These are phyloP conservation scores for Andrena flavipes DNA, from an alignment of 2,888 invertebrate genomes.

Conservation along the genomic window DNA sequence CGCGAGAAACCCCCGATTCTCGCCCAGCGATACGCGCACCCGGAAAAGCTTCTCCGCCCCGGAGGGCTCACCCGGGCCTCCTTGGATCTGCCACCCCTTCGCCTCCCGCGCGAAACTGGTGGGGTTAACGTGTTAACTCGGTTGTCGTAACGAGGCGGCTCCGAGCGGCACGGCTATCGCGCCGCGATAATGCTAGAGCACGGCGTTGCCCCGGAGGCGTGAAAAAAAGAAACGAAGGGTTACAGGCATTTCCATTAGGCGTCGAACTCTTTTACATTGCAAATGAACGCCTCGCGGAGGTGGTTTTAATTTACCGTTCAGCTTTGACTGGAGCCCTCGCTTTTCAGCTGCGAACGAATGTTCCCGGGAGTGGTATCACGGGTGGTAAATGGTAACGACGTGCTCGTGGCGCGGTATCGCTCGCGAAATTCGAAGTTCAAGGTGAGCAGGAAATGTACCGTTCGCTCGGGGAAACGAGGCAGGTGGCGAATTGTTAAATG, in stretches of 20 bases:
- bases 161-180: too few relatives aligned
- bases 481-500: neutral
- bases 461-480: neutral
- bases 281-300: neutral
- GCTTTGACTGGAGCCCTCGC: neutral
- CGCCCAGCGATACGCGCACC: neutral
- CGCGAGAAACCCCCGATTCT: neutral
- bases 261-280: neutral
- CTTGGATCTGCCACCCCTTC: too few relatives aligned
- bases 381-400: neutral
- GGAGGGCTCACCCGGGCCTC: too few relatives aligned
- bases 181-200: too few relatives aligned
- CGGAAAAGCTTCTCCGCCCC: neutral
- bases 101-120: too few relatives aligned
- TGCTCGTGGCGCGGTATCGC: neutral
- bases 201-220: too few relatives aligned
- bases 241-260: too few relatives aligned
- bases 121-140: too few relatives aligned
- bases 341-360: neutral
- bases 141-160: too few relatives aligned
- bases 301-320: neutral
- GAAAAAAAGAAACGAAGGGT: too few relatives aligned
- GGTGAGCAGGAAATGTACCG: slow-evolving; percentile 3
- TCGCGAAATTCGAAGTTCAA: slow-evolving; percentile 6
- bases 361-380: neutral